Evolutionary conservation across 1,140 invertebrate genomes (phyloP), one percentile per base, ranked within the genome.

Genomic region (Macrostomum lignano): DNA sequence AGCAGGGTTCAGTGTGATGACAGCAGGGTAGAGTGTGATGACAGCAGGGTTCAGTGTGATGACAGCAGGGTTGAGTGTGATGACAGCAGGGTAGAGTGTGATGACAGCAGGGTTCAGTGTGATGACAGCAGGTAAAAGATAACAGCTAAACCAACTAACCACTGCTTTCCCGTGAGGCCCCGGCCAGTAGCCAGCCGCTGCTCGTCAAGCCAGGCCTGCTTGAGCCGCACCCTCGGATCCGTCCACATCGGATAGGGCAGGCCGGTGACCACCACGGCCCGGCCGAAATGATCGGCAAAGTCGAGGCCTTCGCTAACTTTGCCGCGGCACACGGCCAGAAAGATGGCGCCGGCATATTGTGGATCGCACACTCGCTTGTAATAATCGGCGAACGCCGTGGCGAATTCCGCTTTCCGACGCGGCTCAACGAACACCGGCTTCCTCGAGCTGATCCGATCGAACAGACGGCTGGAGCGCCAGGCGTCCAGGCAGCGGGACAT

Each of bases 291-390:
- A 62, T 96, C 77, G 23, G 77, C 71, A 66, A 98, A 94, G 64
- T 98, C 88, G 33, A 98, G 60, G 19, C 88, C 88, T 67, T 96
- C 86, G 23, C 78, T 84, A 39, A 62, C 61, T 66, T 94, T 94
- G 23, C 86, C 86, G 44, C 86, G 63, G 49, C 78, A 88, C 1
- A 96, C 84, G 26, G 79, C 86, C 67, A 91, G 71, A 46, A 94
- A 81, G 43, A 79, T 72, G 19, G 13, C 28, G 23, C 9, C 24
- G 25, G 31, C 31, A 38, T 35, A 7, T 14, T 30, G 22, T 14
- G 7, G 22, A 7, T 30, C 7, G 7, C 22, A 9, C 29, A 30
- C 22, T 7, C 7, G 11, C 29, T 30, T n/a, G n/a, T n/a, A n/a
- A n/a, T n/a, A n/a, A n/a, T n/a, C n/a, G 6, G 17, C 14, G n/a